Evolutionary conservation across 2,888 invertebrate genomes (phyloP).

Genomic region (Seira musarum): DNA sequence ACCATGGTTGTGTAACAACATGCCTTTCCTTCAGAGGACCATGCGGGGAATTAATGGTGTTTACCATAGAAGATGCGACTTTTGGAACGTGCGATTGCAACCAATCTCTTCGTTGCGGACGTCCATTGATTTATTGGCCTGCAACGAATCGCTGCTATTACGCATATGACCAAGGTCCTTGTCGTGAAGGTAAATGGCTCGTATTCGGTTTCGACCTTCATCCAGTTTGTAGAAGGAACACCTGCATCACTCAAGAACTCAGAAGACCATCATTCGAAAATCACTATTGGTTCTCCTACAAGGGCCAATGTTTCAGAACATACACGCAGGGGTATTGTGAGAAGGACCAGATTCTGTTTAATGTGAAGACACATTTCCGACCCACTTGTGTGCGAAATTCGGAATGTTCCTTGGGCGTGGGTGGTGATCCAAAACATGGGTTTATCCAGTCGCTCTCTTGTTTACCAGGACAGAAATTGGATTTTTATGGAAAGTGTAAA

Average conservation of each 20-base stretch:
- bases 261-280: slow-evolving; percentile 35
- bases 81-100: slow-evolving; percentile 62
- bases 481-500: slow-evolving; percentile 60
- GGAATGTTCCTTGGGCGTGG: slow-evolving; percentile 26
- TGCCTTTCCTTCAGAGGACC: slow-evolving; percentile 47
- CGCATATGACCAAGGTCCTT: slow-evolving; percentile 57
- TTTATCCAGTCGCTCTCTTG: slow-evolving; percentile 46
- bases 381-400: slow-evolving; percentile 59
- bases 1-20: too few relatives aligned
- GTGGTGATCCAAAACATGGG: background rate
- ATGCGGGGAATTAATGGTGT: slow-evolving; percentile 60
- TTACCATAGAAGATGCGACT: slow-evolving; percentile 51
- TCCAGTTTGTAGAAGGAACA: slow-evolving; percentile 55
- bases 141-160: slow-evolving; percentile 52
- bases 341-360: slow-evolving; percentile 58
- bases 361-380: slow-evolving; percentile 60
- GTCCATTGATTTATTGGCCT: slow-evolving; percentile 59
- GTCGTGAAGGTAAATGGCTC: slow-evolving; percentile 59
- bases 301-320: slow-evolving; percentile 54
- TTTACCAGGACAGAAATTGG: slow-evolving; percentile 64
- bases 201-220: slow-evolving; percentile 61
- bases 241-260: slow-evolving; percentile 34
- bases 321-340: slow-evolving; percentile 52
- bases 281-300: slow-evolving; percentile 55
- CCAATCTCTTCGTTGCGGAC: slow-evolving; percentile 49